phyloP scores from a whole-genome alignment of 2,113 vertebrate genomes.

The Climacteris rufus region DNA sequence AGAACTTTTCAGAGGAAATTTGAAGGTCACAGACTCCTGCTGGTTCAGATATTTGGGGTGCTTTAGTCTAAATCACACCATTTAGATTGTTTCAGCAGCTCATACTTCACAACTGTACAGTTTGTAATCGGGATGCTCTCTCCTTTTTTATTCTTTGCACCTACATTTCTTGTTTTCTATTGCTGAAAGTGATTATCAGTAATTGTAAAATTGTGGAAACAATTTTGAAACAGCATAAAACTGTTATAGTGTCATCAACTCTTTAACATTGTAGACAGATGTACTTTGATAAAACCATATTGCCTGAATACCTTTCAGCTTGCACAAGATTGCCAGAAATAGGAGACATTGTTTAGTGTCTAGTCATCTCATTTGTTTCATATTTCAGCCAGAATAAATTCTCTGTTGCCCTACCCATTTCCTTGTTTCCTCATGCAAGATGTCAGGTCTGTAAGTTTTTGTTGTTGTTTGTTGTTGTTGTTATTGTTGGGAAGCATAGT shows the following conservation, averaged over 20 bases:
- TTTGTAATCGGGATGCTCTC: neutral
- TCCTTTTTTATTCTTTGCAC: neutral
- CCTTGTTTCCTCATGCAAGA: neutral
- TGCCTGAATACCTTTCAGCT: neutral
- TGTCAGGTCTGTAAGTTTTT: neutral
- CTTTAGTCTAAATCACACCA: neutral
- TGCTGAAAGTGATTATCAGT: neutral
- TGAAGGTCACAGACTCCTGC: neutral
- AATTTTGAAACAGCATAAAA: neutral
- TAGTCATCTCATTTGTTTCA: neutral
- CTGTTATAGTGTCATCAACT: neutral
- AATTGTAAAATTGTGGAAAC: neutral
- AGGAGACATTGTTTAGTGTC: neutral
- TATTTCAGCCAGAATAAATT: constrained; percentile 23
- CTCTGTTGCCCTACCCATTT: neutral
- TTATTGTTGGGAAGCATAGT: neutral
- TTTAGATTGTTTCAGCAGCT: neutral
- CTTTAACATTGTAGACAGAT: constrained; percentile 5
- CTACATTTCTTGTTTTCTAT: neutral
- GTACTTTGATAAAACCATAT: neutral
- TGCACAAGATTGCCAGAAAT: neutral
- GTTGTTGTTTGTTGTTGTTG: neutral
- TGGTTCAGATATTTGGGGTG: neutral
- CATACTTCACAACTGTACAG: neutral
- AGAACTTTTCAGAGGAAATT: neutral